A percentile compares a stretch with the other conserved stretches of the same genome.
These are phyloP conservation scores for Creontiades dilutus DNA, from an alignment of 2,888 invertebrate species.

Conservation along the genomic window DNA sequence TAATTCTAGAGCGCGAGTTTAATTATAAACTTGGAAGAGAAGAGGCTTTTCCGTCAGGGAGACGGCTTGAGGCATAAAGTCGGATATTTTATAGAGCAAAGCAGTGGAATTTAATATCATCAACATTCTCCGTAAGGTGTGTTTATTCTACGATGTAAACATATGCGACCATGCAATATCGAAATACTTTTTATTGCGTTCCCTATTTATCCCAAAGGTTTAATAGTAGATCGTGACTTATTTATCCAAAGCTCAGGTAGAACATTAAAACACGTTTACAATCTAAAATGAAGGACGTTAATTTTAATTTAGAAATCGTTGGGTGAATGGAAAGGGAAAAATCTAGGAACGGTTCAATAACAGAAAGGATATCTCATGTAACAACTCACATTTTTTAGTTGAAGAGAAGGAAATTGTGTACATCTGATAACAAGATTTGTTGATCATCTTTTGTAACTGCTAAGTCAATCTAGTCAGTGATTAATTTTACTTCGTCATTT, in stretches of 20 bases:
- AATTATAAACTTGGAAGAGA: constrained; percentile 66
- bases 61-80: constrained; percentile 53
- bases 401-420: too few relatives aligned
- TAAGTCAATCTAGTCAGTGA: too few relatives aligned
- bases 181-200: not conserved
- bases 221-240: not conserved
- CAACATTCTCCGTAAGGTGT: constrained; percentile 7
- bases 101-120: constrained; percentile 60
- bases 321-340: too few relatives aligned
- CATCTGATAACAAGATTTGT: too few relatives aligned
- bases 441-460: too few relatives aligned
- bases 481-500: too few relatives aligned
- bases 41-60: constrained; percentile 35
- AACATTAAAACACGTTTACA: constrained; percentile 1
- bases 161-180: not conserved
- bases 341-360: too few relatives aligned
- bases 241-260: not conserved
- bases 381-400: too few relatives aligned
- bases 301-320: too few relatives aligned
- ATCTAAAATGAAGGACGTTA: not conserved
- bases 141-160: constrained; percentile 35
- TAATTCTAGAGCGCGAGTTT: constrained; percentile 64
- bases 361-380: too few relatives aligned
- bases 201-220: not conserved
- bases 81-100: constrained; percentile 61